These are phyloP conservation scores for Sisor rabdophorus DNA, from an alignment of 2,113 vertebrate genomes.

Conservation along the genomic window DNA sequence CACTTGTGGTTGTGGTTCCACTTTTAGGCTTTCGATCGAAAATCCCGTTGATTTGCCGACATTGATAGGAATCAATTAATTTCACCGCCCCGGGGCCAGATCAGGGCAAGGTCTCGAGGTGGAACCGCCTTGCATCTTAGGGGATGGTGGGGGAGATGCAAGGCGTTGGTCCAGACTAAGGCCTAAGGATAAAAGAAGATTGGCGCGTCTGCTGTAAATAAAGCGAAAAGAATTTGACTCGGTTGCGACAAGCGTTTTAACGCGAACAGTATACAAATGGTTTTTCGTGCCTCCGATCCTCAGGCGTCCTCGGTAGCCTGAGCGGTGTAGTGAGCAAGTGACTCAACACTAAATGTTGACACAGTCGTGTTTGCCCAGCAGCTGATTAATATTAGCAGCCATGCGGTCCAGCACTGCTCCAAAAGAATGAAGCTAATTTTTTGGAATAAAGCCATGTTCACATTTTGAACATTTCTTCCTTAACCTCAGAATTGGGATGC, in stretches of 20 bases:
- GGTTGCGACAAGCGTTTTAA: constrained; percentile 18
- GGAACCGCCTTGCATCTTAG: background rate
- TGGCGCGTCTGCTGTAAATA: constrained; percentile 34
- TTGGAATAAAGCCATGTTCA: no score
- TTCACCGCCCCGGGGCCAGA: no score
- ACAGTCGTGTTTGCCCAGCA: background rate
- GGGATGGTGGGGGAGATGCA: background rate
- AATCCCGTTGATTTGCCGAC: no score
- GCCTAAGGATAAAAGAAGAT: constrained; percentile 15
- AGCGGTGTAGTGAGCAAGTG: constrained; percentile 22
- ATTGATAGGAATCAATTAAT: no score
- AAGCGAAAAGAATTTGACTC: constrained; percentile 21
- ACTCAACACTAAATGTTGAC: constrained; percentile 23
- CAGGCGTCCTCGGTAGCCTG: constrained; percentile 15
- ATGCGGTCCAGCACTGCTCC: background rate
- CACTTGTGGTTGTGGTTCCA: no score
- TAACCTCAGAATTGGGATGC: no score
- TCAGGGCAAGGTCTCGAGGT: no score
- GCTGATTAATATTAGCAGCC: constrained; percentile 9
- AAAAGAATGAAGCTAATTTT: no score
- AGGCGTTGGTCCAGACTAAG: background rate
- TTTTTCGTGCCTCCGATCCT: constrained; percentile 12
- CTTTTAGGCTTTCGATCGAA: no score
- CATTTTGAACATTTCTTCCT: no score
- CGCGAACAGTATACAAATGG: background rate